Evolutionary conservation across 92 coral and sea anemone species (phyloP).

Genomic region (Desmophyllum pertusum): DNA sequence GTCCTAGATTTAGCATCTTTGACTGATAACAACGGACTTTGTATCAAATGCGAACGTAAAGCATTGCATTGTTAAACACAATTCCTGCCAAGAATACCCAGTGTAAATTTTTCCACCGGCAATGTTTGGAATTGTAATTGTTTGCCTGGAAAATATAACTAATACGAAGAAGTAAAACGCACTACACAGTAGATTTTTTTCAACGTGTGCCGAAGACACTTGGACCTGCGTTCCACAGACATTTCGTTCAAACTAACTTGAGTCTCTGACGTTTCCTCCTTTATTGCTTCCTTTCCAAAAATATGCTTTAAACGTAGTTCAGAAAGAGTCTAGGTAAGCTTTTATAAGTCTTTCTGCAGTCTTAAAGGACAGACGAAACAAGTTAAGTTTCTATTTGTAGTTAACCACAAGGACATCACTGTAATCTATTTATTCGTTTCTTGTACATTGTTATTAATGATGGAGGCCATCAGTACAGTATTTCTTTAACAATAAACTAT

Average conservation of each 20-base stretch:
- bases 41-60: neutral
- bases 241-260: neutral
- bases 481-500: slow-evolving; percentile 38
- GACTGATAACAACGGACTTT: neutral
- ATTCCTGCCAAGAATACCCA: neutral
- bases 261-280: neutral
- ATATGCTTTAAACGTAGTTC: neutral
- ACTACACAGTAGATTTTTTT: neutral
- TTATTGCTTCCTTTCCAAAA: neutral
- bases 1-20: neutral
- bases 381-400: neutral
- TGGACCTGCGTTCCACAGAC: neutral
- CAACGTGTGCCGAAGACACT: neutral
- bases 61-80: neutral
- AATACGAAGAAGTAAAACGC: neutral
- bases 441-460: slow-evolving; percentile 25
- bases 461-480: neutral
- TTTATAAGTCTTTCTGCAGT: neutral
- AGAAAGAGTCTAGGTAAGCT: neutral
- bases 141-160: neutral
- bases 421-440: neutral
- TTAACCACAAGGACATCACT: too few species aligned
- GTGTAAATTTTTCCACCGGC: neutral
- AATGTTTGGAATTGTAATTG: neutral
- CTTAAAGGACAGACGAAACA: neutral